These are phyloP conservation scores for Norana najaformis DNA, from an alignment of 2,888 invertebrate species.

Conservation along the genomic window DNA sequence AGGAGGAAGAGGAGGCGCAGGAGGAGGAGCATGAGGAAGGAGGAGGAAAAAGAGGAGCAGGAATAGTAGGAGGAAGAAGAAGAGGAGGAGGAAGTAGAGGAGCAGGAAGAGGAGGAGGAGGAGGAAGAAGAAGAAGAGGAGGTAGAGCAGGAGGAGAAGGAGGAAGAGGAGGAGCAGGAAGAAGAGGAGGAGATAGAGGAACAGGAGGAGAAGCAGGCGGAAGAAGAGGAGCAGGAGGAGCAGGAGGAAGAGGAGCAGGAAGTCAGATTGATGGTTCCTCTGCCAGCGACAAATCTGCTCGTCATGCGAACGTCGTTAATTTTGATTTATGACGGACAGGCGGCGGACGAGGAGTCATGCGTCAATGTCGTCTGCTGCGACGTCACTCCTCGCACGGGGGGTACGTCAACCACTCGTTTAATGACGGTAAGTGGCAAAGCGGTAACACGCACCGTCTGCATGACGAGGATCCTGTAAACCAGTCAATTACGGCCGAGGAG, in stretches of 20 bases:
- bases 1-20: too few species aligned
- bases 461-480: neutral
- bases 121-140: neutral
- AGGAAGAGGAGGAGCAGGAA: neutral
- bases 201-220: too few species aligned
- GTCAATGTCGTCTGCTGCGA: slow-evolving; percentile 4
- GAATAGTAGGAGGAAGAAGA: neutral
- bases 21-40: neutral
- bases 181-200: too few species aligned
- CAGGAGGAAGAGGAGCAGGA: neutral
- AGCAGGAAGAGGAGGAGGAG: neutral
- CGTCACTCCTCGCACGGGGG: neutral
- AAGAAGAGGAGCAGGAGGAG: too few species aligned
- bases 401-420: neutral
- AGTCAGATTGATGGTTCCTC: neutral
- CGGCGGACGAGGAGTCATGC: neutral
- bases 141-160: neutral
- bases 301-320: slow-evolving; percentile 13
- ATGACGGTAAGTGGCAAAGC: slow-evolving; percentile 1
- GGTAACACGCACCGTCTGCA: neutral
- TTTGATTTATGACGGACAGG: neutral
- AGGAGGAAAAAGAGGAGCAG: neutral
- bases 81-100: neutral
- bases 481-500: neutral
- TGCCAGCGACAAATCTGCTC: neutral